phyloP scores from a whole-genome alignment of 2,797 vertebrate species.

The Tapera naevia region DNA sequence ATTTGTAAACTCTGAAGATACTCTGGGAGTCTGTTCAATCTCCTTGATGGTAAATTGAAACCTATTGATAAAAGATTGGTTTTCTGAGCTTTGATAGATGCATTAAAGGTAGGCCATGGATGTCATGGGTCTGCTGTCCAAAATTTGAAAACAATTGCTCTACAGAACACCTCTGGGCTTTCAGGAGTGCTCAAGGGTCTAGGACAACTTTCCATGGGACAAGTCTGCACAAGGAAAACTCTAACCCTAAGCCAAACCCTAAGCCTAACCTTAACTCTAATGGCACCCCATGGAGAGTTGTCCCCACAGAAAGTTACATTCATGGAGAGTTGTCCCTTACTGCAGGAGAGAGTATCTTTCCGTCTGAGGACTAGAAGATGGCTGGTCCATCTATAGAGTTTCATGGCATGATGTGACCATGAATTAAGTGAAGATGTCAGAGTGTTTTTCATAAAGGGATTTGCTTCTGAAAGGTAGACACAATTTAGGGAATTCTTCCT shows the following conservation, averaged over 20 bases:
- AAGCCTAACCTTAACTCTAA: too few relatives aligned
- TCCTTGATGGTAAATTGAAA: not conserved
- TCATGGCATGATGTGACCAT: not conserved
- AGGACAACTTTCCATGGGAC: too few relatives aligned
- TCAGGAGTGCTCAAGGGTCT: not conserved
- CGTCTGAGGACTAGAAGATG: not conserved
- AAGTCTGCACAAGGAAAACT: too few relatives aligned
- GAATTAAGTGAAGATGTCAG: not conserved
- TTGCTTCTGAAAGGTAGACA: not conserved
- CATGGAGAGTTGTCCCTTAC: too few relatives aligned
- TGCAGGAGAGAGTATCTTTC: not conserved
- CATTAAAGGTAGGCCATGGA: not conserved
- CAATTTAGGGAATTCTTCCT: not conserved
- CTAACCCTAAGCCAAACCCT: too few relatives aligned
- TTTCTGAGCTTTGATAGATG: not conserved
- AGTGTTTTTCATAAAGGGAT: not conserved
- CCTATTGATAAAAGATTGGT: not conserved
- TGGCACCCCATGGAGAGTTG: too few relatives aligned
- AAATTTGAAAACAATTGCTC: not conserved
- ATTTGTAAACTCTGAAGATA: not conserved
- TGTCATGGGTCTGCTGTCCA: not conserved
- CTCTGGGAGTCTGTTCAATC: not conserved
- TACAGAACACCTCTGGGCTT: not conserved
- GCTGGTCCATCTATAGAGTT: not conserved
- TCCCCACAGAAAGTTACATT: too few relatives aligned